Conservation (phyloP, 2,888 invertebrate genomes). For the Patella depressa region DNA sequence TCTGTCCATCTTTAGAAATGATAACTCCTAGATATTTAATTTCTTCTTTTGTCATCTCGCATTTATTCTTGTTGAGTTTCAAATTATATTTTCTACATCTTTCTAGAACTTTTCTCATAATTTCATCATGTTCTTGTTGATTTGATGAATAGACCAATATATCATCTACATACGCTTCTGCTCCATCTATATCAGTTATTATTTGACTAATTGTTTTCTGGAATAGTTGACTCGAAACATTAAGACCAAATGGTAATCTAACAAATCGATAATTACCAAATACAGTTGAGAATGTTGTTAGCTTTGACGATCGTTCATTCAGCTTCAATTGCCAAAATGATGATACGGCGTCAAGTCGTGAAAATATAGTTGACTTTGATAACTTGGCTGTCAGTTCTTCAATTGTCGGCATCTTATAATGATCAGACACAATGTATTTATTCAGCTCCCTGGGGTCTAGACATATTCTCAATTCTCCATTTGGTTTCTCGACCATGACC, state of each 20-base stretch:
- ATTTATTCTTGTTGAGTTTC: not conserved
- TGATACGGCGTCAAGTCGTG: not conserved
- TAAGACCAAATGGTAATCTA: slow-evolving; percentile 1
- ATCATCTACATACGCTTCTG: not conserved
- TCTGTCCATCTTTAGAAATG: not conserved
- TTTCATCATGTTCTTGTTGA: slow-evolving; percentile 7
- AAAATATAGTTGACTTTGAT: not conserved
- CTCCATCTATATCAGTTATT: not conserved
- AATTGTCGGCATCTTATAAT: not conserved
- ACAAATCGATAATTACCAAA: slow-evolving; percentile 3
- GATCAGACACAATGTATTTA: too few species aligned
- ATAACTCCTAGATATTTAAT: slow-evolving; percentile 13
- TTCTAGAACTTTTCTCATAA: not conserved
- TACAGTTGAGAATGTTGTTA: not conserved
- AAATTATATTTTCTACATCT: slow-evolving; percentile 2
- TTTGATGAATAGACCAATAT: not conserved
- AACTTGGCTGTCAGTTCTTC: not conserved
- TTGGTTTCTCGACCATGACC: too few species aligned
- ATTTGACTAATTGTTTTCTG: not conserved
- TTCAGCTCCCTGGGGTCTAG: too few species aligned
- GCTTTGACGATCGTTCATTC: too few species aligned
- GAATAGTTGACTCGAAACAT: not conserved
- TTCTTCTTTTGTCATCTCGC: not conserved
- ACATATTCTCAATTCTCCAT: too few species aligned
- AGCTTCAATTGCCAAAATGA: not conserved